Evolutionary conservation across 2,113 vertebrate species (phyloP), one percentile per base, ranked within the genome.

Genomic region (Mellivora capensis): DNA sequence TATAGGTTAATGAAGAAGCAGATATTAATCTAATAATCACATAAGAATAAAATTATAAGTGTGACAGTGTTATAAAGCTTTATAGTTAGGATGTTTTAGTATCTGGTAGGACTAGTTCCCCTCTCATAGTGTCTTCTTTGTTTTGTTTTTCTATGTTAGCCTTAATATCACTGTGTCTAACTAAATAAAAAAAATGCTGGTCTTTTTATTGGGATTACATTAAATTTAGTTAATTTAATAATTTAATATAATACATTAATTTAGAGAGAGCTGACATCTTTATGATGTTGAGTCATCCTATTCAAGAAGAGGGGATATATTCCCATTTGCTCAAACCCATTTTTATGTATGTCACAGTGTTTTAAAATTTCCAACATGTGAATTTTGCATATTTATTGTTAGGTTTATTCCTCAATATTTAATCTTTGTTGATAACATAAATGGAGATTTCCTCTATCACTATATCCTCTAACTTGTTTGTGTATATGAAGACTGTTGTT

Each of bases 161-260:
- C 90, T 82, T 82, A 82, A n/a, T 90, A 67, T 67, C 21, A 76
- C 81, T 13, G n/a, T 74, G 23, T 80, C 52, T 90, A 86, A 90
- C 11, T 82, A 67, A 34, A 59, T 80, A 72, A 87, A 86, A 79
- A 71, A 29, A 76, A 79, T 88, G 9, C 69, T 52, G n/a, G 57
- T 49, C 67, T 76, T 95, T 94, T 95, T 90, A 86, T 93, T 64
- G 31, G 20, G 57, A 59, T 74, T 92, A 57, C 62, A 95, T 59
- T 80, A 85, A 57, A 90, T 34, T 84, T 90, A 34, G 71, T 39
- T 72, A 72, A 23, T 72, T 42, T 72, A 72, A 71, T 52, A 52
- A 52, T 52, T 52, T 62, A 62, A 42, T 25, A 39, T 39, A 72
- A 42, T 37, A 71, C 87, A 39, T 85, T 97, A 90, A 93, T n/a